Base-by-base conservation (phyloP, 2,888 invertebrate species). In the Branchipolynoe longqiensis region DNA sequence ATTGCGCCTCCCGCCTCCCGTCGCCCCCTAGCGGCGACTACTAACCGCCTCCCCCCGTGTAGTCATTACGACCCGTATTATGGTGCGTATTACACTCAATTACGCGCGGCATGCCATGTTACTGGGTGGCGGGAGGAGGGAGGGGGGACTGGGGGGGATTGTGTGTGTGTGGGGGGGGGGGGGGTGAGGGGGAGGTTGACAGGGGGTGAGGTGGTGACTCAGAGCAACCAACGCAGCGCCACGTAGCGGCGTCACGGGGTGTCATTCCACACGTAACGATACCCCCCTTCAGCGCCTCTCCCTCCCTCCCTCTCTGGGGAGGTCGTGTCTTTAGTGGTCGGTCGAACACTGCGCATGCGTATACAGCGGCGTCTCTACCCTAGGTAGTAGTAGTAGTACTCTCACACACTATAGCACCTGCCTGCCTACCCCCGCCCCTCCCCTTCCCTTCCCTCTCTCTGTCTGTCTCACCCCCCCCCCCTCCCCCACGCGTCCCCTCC, bases 41-140 rank as follows among this genome's bases (percentile, higher is more conserved):
- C 6, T 56, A 22, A n/a, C 3, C 56, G n/a, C 28, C 62, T 1
- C 28, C 12, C 62, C 22, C 69, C 69, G 25, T 38, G 69, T 38
- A n/a, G 78, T 78, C 28, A 78, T 78, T 78, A 78, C 48, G 48
- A 18, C 28, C 31, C 48, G 78, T 78, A 78, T 78, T 78, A 78
- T 54, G 78, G 48, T 78, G 54, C 78, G 54, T 54, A 78, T 78
- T 78, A 78, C 78, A 78, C 78, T 78, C 78, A 78, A 78, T 78
- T 78, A 78, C 78, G 54, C 48, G 78, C 25, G 78, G 48, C 78
- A 78, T 78, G 78, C 78, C 78, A 78, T 54, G 78, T 48, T 69
- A 18, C 69, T 18, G 38, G 22, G 69, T n/a, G 18, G 62, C 62
- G 25, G 12, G 28, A 25, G 33, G 69, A 38, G 38, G 33, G 33